Percentiles rank a stretch among this genome's conserved stretches.
phyloP scores from a whole-genome alignment of 2,888 invertebrate genomes.

The Volucella bombylans region DNA sequence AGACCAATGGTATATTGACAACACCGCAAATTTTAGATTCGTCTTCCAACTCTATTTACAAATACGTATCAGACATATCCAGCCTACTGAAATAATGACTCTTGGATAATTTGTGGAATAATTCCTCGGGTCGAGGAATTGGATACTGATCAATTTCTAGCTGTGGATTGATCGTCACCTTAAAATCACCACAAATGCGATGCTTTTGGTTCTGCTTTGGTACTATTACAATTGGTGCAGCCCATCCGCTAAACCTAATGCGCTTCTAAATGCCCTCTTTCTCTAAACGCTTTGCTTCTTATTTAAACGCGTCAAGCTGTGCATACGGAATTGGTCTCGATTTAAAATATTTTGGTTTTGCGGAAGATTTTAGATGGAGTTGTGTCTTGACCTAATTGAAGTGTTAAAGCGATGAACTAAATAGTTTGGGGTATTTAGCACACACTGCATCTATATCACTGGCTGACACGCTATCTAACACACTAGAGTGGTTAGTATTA shows the following conservation, averaged over 20 bases:
- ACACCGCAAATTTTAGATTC: conserved; percentile 29
- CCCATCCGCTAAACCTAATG: conserved; percentile 77
- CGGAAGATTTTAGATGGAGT: too few relatives aligned
- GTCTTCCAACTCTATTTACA: conserved; percentile 32
- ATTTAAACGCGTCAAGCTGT: too few relatives aligned
- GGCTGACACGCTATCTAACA: too few relatives aligned
- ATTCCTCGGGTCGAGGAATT: conserved; percentile 74
- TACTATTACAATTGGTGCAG: conserved; percentile 78
- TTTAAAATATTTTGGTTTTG: too few relatives aligned
- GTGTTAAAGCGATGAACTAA: too few relatives aligned
- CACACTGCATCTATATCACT: too few relatives aligned
- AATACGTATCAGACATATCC: conserved; percentile 44
- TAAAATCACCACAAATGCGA: conserved; percentile 75
- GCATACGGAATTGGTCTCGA: too few relatives aligned
- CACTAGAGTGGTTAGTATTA: too few relatives aligned
- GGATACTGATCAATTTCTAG: conserved; percentile 76
- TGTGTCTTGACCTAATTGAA: too few relatives aligned
- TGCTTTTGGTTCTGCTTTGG: conserved; percentile 75
- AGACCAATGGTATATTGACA: conserved; percentile 35
- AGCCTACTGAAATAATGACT: conserved; percentile 38
- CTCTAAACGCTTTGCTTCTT: too few relatives aligned
- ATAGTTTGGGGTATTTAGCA: too few relatives aligned
- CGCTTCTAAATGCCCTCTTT: too few relatives aligned
- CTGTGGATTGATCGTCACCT: conserved; percentile 75
- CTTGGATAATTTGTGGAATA: conserved; percentile 69